phyloP scores from a whole-genome alignment of 1,140 invertebrate species.

The Laupala kohalensis region DNA sequence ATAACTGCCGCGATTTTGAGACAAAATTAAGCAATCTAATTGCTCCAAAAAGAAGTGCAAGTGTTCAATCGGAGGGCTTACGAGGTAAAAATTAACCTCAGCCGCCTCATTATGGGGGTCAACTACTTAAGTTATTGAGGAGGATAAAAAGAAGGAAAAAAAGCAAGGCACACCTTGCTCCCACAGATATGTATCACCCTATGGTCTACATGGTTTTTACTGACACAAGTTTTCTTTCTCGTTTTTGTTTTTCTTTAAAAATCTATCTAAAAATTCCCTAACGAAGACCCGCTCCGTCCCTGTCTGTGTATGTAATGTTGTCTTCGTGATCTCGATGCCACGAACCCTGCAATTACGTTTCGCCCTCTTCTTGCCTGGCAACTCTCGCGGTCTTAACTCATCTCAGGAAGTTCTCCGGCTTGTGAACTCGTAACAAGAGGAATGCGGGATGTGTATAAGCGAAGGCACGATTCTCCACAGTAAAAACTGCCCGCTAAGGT shows the following conservation, averaged over 20 bases:
- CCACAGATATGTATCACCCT: not conserved
- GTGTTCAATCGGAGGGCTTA: not conserved
- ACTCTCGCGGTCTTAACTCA: not conserved
- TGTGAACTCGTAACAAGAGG: not conserved
- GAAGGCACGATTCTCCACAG: not conserved
- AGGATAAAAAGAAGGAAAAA: not conserved
- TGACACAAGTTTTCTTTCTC: not conserved
- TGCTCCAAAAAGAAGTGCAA: not conserved
- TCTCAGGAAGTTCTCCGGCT: not conserved
- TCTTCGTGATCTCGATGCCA: not conserved
- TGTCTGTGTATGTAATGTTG: not conserved
- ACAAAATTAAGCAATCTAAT: not conserved
- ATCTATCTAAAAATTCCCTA: not conserved
- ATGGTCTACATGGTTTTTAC: not conserved
- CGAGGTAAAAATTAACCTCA: not conserved
- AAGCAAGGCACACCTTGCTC: not conserved
- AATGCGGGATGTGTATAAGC: not conserved
- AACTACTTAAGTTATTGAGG: not conserved
- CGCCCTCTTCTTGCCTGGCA: not conserved
- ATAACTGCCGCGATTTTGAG: not conserved
- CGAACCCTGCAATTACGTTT: not conserved
- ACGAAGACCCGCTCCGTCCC: not conserved
- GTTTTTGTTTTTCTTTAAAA: not conserved
- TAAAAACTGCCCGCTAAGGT: not conserved
- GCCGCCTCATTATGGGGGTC: not conserved